These are phyloP conservation scores for Drosophila acutilabella DNA, from an alignment of 2,888 invertebrate genomes.

Conservation along the genomic window DNA sequence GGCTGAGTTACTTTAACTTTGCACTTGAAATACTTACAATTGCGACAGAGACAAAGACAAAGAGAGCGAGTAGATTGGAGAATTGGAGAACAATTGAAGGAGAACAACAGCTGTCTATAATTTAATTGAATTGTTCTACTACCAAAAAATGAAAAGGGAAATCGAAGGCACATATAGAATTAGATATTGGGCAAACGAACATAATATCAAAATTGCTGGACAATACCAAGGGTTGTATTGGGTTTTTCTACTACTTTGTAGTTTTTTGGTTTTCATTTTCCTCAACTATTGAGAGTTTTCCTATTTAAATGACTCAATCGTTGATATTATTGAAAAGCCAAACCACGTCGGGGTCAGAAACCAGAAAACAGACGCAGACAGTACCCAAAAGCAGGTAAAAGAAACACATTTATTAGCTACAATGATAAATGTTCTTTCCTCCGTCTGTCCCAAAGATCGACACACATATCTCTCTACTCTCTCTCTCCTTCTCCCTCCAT, in stretches of 20 bases:
- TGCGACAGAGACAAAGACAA: slow-evolving; percentile 22
- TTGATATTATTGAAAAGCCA: slow-evolving; percentile 54
- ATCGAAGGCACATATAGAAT: slow-evolving; percentile 10
- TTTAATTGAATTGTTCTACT: slow-evolving; percentile 69
- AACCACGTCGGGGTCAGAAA: slow-evolving; percentile 54
- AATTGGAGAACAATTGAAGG: slow-evolving; percentile 26
- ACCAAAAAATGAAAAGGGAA: neutral
- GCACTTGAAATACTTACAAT: slow-evolving; percentile 63
- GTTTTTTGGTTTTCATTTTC: slow-evolving; percentile 43
- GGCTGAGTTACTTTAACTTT: slow-evolving; percentile 23
- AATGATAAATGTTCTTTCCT: slow-evolving; percentile 73
- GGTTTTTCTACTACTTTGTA: slow-evolving; percentile 16
- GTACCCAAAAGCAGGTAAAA: slow-evolving; percentile 52
- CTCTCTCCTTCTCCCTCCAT: slow-evolving; percentile 1
- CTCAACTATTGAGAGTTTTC: slow-evolving; percentile 7
- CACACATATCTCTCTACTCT: slow-evolving; percentile 6
- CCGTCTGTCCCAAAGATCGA: slow-evolving; percentile 49
- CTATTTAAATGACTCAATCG: slow-evolving; percentile 79
- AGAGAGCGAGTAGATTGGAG: neutral
- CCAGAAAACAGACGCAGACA: slow-evolving; percentile 10
- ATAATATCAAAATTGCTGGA: slow-evolving; percentile 53
- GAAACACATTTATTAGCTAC: slow-evolving; percentile 75
- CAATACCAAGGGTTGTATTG: slow-evolving; percentile 51
- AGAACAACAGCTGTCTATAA: slow-evolving; percentile 60
- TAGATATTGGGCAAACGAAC: slow-evolving; percentile 34